Evolutionary conservation across 1,140 invertebrate species (phyloP), one percentile per base, ranked within the genome.

Genomic region (Scaptomyza pallida): DNA sequence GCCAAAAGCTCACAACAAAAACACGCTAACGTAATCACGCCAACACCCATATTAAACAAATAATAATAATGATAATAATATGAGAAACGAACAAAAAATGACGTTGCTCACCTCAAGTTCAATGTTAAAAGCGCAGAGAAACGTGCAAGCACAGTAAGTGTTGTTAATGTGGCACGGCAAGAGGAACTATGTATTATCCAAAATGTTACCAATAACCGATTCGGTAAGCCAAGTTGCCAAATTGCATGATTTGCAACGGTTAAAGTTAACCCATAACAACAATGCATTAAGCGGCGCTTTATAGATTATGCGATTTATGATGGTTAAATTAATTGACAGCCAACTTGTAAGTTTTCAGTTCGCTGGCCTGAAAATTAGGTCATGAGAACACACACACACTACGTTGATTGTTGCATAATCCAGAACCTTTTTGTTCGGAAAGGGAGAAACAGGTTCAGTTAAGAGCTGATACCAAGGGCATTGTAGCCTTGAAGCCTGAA

Each of bases 381-480:
- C 82, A 86, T 75, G 75, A 83, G 79, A 83, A 78, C 63, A 47
- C 55, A 54, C 5, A 26, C 26, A 30, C 2, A 9, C 2, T 30
- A 9, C 6, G 6, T 35, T 47, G 56, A 41, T 45, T 54, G 65
- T 85, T 85, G 50, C 80, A 79, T 80, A 85, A 85, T 51, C 78
- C 64, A 85, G 80, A 85, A 85, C 80, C 76, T 74, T 83, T 78
- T 74, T 40, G 55, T 15, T 26, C 5, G 23, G 41, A 44, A 55
- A 40, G 37, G 43, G n/a, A 44, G 19, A 85, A 85, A 85, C 81
- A 85, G 81, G 81, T 85, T 85, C 63, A 48, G 62, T 48, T 37
- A 33, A 23, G 45, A 47, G 33, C n/a, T n/a, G 37, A 55, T 9
- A 30, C 72, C 81, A 85, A 86, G 80, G 80, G 73, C 82, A 60